These are phyloP conservation scores for Limulus polyphemus DNA, from an alignment of 2,888 invertebrate genomes.

Conservation along the genomic window DNA sequence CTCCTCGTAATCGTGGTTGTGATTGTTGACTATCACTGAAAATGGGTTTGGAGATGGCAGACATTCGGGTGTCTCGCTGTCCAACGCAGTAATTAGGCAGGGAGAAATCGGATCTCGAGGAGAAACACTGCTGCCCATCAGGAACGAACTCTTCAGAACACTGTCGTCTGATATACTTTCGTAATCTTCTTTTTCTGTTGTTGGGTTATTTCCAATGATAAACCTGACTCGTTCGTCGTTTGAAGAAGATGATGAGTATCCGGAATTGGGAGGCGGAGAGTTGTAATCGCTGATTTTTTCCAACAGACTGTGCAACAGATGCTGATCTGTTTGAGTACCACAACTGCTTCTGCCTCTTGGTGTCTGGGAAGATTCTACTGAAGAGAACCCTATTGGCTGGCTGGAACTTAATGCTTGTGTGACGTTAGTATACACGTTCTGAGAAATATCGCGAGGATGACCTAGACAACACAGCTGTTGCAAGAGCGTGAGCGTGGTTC, in stretches of 20 bases:
- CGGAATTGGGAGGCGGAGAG: conserved; percentile 22
- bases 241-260: conserved; percentile 21
- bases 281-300: conserved; percentile 15
- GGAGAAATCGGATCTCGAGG: no score
- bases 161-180: conserved; percentile 19
- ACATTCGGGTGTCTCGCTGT: no score
- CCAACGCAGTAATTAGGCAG: no score
- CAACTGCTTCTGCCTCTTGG: conserved; percentile 1
- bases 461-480: conserved; percentile 12
- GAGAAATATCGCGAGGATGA: conserved; percentile 3
- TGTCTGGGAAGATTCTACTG: neutral
- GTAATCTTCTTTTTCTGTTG: conserved; percentile 9
- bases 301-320: conserved; percentile 23
- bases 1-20: no score
- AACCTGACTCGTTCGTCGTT: conserved; percentile 22
- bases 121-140: no score
- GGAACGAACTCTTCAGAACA: conserved; percentile 13
- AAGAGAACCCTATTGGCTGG: conserved; percentile 1
- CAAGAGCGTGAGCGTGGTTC: conserved; percentile 23
- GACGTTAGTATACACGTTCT: conserved; percentile 15
- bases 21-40: no score
- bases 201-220: conserved; percentile 14
- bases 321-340: conserved; percentile 25
- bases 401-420: conserved; percentile 17
- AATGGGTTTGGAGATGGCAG: no score